Conservation (phyloP, 2,113 vertebrate species). For the Carettochelys insculpta region DNA sequence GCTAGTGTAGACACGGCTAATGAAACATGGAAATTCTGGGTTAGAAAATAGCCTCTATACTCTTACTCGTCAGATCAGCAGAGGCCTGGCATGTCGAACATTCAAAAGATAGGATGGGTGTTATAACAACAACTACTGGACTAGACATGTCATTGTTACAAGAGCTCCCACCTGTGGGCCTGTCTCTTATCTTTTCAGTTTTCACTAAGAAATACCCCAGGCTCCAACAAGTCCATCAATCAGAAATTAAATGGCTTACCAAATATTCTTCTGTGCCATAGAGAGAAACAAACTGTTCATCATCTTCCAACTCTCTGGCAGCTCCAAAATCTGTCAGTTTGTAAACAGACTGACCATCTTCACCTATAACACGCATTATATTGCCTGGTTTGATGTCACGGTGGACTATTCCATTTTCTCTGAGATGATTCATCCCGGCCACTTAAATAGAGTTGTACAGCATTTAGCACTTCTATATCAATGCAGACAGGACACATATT, state of each 20-base stretch:
- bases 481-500: background rate
- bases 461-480: background rate
- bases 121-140: background rate
- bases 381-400: conserved; percentile 98
- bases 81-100: background rate
- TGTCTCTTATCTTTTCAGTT: background rate
- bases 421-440: conserved; percentile 98
- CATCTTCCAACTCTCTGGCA: conserved; percentile 94
- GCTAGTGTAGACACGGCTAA: too few species aligned
- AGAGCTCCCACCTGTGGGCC: background rate
- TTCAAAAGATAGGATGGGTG: background rate
- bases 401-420: conserved; percentile 97
- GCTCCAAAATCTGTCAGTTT: conserved; percentile 98
- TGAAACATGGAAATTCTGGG: background rate
- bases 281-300: conserved; percentile 98
- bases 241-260: conserved; percentile 77
- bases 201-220: background rate
- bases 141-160: background rate
- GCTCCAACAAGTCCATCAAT: background rate
- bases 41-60: background rate
- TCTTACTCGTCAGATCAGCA: background rate
- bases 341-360: conserved; percentile 95
- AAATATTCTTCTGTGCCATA: conserved; percentile 98
- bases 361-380: conserved; percentile 97
- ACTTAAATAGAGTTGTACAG: conserved; percentile 74